phyloP scores from a whole-genome alignment of 2,888 invertebrate species.

The Pachymerium ferrugineum region DNA sequence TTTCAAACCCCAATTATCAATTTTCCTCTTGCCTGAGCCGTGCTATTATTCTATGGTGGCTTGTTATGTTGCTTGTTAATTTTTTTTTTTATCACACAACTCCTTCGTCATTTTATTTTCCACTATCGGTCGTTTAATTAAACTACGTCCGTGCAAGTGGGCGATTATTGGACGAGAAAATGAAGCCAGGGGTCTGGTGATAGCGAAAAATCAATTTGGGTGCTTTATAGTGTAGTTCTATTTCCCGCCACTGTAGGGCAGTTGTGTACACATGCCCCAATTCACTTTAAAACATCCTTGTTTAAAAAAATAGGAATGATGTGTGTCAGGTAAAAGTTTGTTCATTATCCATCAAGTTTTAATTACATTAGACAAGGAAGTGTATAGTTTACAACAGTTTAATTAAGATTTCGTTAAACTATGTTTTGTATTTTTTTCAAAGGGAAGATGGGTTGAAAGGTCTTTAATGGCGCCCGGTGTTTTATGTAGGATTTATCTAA shows the following conservation, averaged over 20 bases:
- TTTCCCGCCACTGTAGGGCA: background rate
- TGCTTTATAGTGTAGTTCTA: background rate
- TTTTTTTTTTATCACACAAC: background rate
- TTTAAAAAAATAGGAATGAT: background rate
- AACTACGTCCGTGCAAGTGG: slow-evolving; percentile 8
- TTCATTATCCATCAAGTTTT: background rate
- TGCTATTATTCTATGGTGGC: background rate
- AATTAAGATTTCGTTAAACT: background rate
- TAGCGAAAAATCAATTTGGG: slow-evolving; percentile 6
- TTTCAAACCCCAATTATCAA: background rate
- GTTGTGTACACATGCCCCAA: background rate
- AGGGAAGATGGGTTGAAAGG: too few species aligned
- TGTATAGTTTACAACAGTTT: background rate
- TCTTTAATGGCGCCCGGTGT: too few species aligned
- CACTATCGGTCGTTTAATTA: background rate
- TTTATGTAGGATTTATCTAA: too few species aligned
- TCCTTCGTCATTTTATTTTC: background rate
- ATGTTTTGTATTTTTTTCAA: too few species aligned
- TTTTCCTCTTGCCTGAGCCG: background rate
- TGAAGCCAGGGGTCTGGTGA: background rate
- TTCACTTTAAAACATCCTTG: background rate
- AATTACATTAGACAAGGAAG: background rate
- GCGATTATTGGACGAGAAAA: slow-evolving; percentile 13
- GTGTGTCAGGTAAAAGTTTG: background rate
- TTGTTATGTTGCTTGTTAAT: background rate